Percentiles rank a stretch among this genome's conserved stretches.
Evolutionary conservation across 2,797 vertebrate species (phyloP).

Genomic region (Gymnoscopelus microlampas): DNA sequence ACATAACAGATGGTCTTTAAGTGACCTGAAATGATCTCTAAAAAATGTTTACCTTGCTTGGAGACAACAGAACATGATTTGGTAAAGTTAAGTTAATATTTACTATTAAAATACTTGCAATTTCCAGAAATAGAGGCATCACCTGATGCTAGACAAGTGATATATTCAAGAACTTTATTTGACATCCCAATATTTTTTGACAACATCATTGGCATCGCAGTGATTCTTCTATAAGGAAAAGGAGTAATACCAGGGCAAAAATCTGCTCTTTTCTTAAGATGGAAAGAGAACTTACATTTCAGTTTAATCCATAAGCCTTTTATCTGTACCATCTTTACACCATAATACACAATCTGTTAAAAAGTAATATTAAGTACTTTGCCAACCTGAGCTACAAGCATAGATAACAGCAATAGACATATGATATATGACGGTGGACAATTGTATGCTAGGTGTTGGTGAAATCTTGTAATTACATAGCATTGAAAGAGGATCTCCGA

Average conservation of each 20-base stretch:
- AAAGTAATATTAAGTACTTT: constrained; percentile 84
- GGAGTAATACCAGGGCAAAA: constrained; percentile 71
- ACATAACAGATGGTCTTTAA: too few relatives aligned
- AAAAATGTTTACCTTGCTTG: not conserved
- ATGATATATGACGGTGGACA: constrained; percentile 65
- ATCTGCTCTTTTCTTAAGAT: constrained; percentile 63
- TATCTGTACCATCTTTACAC: constrained; percentile 88
- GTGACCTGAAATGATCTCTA: too few relatives aligned
- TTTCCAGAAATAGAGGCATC: not conserved
- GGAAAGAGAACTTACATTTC: constrained; percentile 65
- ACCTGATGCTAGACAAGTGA: constrained; percentile 6
- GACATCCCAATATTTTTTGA: constrained; percentile 72
- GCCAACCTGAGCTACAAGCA: constrained; percentile 83
- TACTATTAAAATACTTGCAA: constrained; percentile 14
- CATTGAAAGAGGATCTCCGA: constrained; percentile 58
- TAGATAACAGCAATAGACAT: constrained; percentile 67
- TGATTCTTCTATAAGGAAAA: constrained; percentile 69
- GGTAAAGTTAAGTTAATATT: not conserved
- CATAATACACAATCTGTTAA: constrained; percentile 91
- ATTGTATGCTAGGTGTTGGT: constrained; percentile 50
- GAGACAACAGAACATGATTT: not conserved
- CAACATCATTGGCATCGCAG: constrained; percentile 77
- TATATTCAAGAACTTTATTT: constrained; percentile 81
- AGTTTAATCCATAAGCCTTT: constrained; percentile 56
- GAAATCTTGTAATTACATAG: constrained; percentile 59